phyloP scores from a whole-genome alignment of 2,113 vertebrate genomes.

The Ochotona princeps region DNA sequence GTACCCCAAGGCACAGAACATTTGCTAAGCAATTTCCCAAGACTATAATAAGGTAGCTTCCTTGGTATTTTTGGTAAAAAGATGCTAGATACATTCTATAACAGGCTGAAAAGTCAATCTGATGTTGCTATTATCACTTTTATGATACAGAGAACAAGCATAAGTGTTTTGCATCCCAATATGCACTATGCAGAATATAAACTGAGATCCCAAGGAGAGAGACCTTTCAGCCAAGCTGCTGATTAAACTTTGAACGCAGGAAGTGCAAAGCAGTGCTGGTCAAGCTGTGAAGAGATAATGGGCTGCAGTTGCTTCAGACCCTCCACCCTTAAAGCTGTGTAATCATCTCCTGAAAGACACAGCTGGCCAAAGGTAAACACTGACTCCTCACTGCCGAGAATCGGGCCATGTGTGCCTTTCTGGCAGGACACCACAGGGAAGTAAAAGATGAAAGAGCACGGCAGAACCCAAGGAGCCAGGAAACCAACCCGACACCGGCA shows the following conservation, averaged over 20 bases:
- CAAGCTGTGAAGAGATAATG: neutral
- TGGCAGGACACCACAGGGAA: neutral
- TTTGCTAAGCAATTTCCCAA: neutral
- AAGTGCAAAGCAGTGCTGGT: neutral
- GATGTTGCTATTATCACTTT: neutral
- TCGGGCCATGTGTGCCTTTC: neutral
- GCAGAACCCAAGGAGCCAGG: no score
- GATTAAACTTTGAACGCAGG: constrained; percentile 1
- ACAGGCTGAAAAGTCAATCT: neutral
- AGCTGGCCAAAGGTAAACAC: neutral
- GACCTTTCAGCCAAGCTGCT: neutral
- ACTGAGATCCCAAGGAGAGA: neutral
- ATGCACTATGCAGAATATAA: neutral
- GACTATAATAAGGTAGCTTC: no score
- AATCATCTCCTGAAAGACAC: neutral
- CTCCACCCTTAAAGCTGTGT: neutral
- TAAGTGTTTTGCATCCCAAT: neutral
- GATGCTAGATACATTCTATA: neutral
- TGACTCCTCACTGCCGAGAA: neutral
- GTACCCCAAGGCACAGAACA: neutral
- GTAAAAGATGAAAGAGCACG: neutral
- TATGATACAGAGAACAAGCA: neutral
- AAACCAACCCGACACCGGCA: neutral
- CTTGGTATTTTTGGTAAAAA: neutral
- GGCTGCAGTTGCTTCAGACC: neutral